Conservation (phyloP, 2,113 vertebrate genomes). For the Heteronetta atricapilla region DNA sequence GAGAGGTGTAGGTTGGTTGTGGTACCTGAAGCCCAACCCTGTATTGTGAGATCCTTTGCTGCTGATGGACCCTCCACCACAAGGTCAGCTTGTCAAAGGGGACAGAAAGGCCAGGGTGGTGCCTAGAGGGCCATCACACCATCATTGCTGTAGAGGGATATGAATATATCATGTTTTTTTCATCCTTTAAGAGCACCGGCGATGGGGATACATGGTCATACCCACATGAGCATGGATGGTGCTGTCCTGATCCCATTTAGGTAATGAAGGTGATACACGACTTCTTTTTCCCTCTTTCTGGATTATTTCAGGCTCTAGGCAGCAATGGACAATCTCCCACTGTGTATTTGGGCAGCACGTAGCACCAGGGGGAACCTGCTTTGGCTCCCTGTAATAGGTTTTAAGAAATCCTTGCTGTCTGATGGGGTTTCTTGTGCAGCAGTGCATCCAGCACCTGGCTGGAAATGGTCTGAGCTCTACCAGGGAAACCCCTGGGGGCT, state of each 20-base stretch:
- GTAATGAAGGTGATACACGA: background rate
- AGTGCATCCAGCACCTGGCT: background rate
- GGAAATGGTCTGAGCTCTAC: background rate
- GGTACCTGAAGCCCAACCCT: background rate
- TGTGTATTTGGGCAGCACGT: fast-evolving
- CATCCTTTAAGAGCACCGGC: background rate
- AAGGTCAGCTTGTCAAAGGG: background rate
- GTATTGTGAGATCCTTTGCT: background rate
- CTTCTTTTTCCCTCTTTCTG: background rate
- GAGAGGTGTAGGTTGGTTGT: background rate
- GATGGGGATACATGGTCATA: background rate
- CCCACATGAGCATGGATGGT: fast-evolving
- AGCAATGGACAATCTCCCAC: background rate
- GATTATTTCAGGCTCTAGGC: background rate
- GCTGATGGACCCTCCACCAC: background rate
- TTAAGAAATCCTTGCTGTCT: background rate
- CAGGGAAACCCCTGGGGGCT: background rate
- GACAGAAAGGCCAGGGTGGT: background rate
- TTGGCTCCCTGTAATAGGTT: background rate
- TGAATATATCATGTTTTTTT: background rate
- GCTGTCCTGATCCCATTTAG: background rate
- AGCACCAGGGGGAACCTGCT: fast-evolving
- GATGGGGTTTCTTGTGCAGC: background rate
- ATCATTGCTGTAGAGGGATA: fast-evolving
- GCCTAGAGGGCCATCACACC: background rate